A percentile compares a stretch with the other conserved stretches of the same genome.
Evolutionary conservation across 1,140 invertebrate species (phyloP).

Genomic region (Vollenhovia emeryi): DNA sequence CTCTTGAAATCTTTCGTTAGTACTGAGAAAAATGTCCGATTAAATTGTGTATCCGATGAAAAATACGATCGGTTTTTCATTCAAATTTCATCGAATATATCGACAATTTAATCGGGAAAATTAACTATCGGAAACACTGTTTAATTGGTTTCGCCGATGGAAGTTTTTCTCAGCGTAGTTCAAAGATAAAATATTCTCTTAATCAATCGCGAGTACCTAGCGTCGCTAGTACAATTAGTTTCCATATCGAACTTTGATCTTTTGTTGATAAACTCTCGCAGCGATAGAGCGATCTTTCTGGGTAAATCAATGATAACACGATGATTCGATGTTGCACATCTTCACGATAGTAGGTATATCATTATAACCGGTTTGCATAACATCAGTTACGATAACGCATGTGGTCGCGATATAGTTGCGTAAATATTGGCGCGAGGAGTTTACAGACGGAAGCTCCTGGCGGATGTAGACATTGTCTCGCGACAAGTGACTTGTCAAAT

Average conservation of each 20-base stretch:
- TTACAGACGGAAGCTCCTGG: background rate
- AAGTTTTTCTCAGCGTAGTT: too few relatives aligned
- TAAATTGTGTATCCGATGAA: too few relatives aligned
- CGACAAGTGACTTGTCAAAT: background rate
- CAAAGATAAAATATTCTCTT: background rate
- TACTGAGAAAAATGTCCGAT: too few relatives aligned
- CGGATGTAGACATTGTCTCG: background rate
- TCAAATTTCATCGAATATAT: too few relatives aligned
- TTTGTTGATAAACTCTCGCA: conserved; percentile 5
- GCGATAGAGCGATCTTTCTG: conserved; percentile 11
- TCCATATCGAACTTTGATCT: background rate
- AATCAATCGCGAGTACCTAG: background rate
- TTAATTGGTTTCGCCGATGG: too few relatives aligned
- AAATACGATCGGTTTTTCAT: too few relatives aligned
- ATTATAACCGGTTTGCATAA: conserved; percentile 46
- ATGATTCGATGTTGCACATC: conserved; percentile 20
- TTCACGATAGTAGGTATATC: conserved; percentile 25
- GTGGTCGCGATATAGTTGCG: background rate
- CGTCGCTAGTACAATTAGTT: background rate
- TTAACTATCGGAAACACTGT: too few relatives aligned
- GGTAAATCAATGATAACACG: background rate
- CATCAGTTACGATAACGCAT: conserved; percentile 12
- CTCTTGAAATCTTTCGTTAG: background rate
- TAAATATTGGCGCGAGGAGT: conserved; percentile 18
- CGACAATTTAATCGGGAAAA: too few relatives aligned